A percentile compares a stretch with the other conserved stretches of the same genome.
phyloP scores from a whole-genome alignment of 1,140 invertebrate species.

The Chymomyza costata region DNA sequence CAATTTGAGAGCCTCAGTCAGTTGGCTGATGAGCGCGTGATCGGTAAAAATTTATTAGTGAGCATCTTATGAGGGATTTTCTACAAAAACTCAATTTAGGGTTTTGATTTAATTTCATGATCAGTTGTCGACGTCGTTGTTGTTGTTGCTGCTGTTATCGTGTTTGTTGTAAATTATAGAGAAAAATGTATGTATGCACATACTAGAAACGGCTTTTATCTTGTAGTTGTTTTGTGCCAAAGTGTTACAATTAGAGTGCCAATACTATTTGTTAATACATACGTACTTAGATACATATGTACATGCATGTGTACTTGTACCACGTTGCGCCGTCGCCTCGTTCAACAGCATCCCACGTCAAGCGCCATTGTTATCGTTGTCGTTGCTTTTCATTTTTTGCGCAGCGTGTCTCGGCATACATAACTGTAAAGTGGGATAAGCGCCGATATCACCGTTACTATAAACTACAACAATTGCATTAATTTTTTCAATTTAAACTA shows the following conservation, averaged over 20 bases:
- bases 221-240: slow-evolving; percentile 35
- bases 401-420: slow-evolving; percentile 48
- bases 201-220: slow-evolving; percentile 30
- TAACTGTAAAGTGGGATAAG: slow-evolving; percentile 59
- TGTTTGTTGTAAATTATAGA: slow-evolving; percentile 41
- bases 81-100: slow-evolving; percentile 20
- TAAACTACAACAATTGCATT: slow-evolving; percentile 60
- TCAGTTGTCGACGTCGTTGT: slow-evolving; percentile 32
- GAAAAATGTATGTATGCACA: slow-evolving; percentile 10
- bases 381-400: slow-evolving; percentile 17
- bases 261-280: too few relatives aligned
- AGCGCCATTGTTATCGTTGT: slow-evolving; percentile 23
- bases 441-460: slow-evolving; percentile 32
- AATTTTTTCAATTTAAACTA: slow-evolving; percentile 53
- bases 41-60: slow-evolving; percentile 60
- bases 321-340: slow-evolving; percentile 35
- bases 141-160: slow-evolving; percentile 45
- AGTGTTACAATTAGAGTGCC: slow-evolving; percentile 1
- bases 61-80: slow-evolving; percentile 67
- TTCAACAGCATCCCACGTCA: slow-evolving; percentile 15
- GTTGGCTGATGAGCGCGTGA: slow-evolving; percentile 51
- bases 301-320: slow-evolving; percentile 17
- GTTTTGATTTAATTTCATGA: slow-evolving; percentile 1
- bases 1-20: slow-evolving; percentile 45
- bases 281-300: too few relatives aligned